Evolutionary conservation across 92 coral and sea anemone species (phyloP).

Genomic region (Bergia sp.): DNA sequence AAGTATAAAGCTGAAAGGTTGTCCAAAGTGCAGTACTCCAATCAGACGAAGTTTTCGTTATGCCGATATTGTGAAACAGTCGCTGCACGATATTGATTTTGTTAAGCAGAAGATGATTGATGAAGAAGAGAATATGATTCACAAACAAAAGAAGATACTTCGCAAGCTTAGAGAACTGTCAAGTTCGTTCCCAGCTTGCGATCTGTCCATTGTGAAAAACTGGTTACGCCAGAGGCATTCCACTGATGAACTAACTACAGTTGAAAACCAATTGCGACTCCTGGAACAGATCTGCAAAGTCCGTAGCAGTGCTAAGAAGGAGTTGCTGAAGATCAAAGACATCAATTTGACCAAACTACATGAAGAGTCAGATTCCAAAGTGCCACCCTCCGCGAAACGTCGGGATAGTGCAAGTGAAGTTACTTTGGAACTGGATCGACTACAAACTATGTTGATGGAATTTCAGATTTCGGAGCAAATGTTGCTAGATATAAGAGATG

Average conservation of each 20-base stretch:
- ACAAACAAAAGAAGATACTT: constrained; percentile 5
- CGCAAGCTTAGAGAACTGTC: constrained; percentile 32
- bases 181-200: constrained; percentile 17
- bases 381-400: background rate
- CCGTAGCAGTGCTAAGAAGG: constrained; percentile 48
- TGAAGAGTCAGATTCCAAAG: background rate
- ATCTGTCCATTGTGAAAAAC: constrained; percentile 3
- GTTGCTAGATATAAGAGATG: constrained; percentile 69
- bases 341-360: background rate
- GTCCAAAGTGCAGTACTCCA: constrained; percentile 89
- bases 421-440: background rate
- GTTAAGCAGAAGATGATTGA: constrained; percentile 63
- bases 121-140: constrained; percentile 53
- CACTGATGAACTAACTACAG: constrained; percentile 66
- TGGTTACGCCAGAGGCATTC: constrained; percentile 63
- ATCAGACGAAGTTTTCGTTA: constrained; percentile 79
- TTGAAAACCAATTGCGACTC: constrained; percentile 65
- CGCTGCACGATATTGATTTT: constrained; percentile 65
- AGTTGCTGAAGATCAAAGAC: constrained; percentile 8
- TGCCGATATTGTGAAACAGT: constrained; percentile 75
- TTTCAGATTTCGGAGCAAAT: constrained; percentile 71
- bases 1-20: constrained; percentile 67
- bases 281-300: constrained; percentile 67
- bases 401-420: background rate
- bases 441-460: constrained; percentile 10